Conservation (phyloP, 2,113 vertebrate genomes). For the Acrocephalus kingi region DNA sequence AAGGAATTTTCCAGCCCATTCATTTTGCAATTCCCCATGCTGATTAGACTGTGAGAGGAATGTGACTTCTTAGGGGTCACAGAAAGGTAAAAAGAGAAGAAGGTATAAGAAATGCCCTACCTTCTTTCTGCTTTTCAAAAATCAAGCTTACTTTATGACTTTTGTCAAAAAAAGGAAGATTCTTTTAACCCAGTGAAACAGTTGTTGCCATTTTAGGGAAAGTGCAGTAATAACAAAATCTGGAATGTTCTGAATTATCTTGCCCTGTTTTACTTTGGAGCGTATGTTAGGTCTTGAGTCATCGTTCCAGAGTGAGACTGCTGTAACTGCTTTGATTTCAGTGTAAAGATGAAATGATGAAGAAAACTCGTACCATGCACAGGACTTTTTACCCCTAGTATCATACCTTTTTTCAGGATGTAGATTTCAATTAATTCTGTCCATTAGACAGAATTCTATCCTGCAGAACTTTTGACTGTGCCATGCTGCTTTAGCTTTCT, state of each 20-base stretch:
- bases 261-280: neutral
- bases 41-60: slow-evolving; percentile 56
- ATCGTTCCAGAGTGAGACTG: neutral
- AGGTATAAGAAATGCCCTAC: slow-evolving; percentile 59
- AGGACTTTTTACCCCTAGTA: neutral
- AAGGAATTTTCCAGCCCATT: slow-evolving; percentile 60
- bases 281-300: neutral
- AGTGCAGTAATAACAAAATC: neutral
- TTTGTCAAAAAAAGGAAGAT: slow-evolving; percentile 54
- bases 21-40: slow-evolving; percentile 50
- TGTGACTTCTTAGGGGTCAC: slow-evolving; percentile 42
- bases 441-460: neutral
- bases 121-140: slow-evolving; percentile 67
- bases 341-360: neutral
- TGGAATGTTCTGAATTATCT: neutral
- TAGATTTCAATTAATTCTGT: neutral
- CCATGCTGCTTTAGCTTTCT: neutral
- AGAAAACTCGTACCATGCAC: neutral
- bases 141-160: slow-evolving; percentile 54
- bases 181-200: slow-evolving; percentile 22
- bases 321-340: neutral
- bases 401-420: neutral
- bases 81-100: slow-evolving; percentile 69
- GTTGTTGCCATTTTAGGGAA: neutral
- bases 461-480: neutral